Conservation (phyloP, 2,888 invertebrate species). For the Drosophila rellima region DNA sequence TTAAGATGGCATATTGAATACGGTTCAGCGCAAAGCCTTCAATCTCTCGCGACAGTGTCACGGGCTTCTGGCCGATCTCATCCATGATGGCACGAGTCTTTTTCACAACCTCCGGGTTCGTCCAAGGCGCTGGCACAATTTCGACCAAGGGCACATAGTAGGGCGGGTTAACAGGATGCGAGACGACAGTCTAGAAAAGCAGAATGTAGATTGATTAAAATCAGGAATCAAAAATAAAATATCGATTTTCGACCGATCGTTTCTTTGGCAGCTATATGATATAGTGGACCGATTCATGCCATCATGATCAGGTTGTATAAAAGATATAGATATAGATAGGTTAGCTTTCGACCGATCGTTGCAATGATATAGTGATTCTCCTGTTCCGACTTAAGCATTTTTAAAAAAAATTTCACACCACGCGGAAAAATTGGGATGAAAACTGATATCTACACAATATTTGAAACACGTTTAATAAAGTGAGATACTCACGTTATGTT, state of each 20-base stretch:
- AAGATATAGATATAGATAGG: no score
- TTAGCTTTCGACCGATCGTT: no score
- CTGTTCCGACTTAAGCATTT: no score
- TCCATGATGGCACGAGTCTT: slow-evolving; percentile 92
- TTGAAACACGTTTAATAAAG: not conserved
- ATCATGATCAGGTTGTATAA: no score
- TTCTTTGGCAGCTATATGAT: no score
- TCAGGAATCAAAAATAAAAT: not conserved
- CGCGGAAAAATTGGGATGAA: no score
- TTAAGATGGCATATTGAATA: slow-evolving; percentile 97
- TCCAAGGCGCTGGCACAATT: slow-evolving; percentile 97
- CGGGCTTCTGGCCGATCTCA: slow-evolving; percentile 96
- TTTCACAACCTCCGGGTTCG: slow-evolving; percentile 90
- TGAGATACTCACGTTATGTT: slow-evolving; percentile 86
- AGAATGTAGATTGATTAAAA: not conserved
- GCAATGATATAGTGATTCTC: no score
- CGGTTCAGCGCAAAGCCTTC: slow-evolving; percentile 97
- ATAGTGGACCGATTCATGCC: no score
- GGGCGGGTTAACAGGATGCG: slow-evolving; percentile 98
- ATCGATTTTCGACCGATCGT: no score
- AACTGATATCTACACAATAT: not conserved
- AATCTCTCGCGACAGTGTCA: slow-evolving; percentile 93
- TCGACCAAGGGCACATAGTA: slow-evolving; percentile 98
- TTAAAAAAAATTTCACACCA: no score
- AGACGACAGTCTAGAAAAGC: slow-evolving; percentile 87